Conservation (phyloP, 1,140 invertebrate species). For the Chrysopa pallens region DNA sequence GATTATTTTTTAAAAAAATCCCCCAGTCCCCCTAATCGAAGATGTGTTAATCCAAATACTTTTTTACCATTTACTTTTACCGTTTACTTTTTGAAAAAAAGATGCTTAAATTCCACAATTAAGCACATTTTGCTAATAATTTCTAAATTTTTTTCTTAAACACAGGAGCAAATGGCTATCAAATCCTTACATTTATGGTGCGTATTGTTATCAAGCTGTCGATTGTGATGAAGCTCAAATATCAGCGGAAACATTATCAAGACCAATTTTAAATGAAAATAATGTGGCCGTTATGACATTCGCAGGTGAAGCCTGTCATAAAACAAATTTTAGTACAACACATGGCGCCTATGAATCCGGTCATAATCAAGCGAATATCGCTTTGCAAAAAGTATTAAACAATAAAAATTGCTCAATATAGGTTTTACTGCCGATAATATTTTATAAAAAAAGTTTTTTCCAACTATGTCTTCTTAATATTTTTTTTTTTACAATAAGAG, state of each 20-base stretch:
- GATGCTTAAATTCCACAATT: too few relatives aligned
- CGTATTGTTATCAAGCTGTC: slow-evolving; percentile 39
- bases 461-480: too few relatives aligned
- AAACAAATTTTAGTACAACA: slow-evolving; percentile 48
- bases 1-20: too few relatives aligned
- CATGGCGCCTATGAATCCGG: slow-evolving; percentile 48
- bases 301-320: slow-evolving; percentile 55
- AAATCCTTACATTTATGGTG: slow-evolving; percentile 39
- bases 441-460: too few relatives aligned
- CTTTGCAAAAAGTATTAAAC: not conserved
- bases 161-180: slow-evolving; percentile 41
- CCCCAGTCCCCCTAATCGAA: too few relatives aligned
- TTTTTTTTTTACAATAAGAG: too few relatives aligned
- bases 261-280: slow-evolving; percentile 17
- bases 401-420: too few relatives aligned
- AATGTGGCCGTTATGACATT: slow-evolving; percentile 36
- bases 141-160: slow-evolving; percentile 2
- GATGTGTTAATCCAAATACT: too few relatives aligned
- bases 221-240: slow-evolving; percentile 25
- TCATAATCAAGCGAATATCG: slow-evolving; percentile 24
- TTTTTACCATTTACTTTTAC: too few relatives aligned
- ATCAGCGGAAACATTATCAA: slow-evolving; percentile 17
- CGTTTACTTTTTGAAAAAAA: too few relatives aligned
- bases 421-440: too few relatives aligned
- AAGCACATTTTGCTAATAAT: too few relatives aligned